Percentiles rank a stretch among this genome's conserved stretches.
Evolutionary conservation across 2,888 invertebrate species (phyloP).

Genomic region (Andrena flavipes): DNA sequence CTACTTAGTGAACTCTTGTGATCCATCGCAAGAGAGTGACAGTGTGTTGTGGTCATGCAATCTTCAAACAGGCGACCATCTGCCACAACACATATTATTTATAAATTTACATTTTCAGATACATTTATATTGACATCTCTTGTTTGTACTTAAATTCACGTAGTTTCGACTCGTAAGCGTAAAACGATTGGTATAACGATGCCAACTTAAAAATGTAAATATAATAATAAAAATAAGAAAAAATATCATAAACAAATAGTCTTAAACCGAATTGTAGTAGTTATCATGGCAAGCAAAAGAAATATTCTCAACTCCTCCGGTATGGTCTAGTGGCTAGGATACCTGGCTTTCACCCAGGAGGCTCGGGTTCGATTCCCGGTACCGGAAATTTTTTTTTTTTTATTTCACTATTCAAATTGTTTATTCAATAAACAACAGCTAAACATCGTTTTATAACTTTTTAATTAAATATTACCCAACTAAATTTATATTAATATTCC

Average conservation of each 20-base stretch:
- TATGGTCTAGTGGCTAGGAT: conserved; percentile 89
- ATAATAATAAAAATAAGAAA: neutral
- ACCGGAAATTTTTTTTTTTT: conserved; percentile 84
- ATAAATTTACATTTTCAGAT: neutral
- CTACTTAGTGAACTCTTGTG: too few species aligned
- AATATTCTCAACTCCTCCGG: conserved; percentile 80
- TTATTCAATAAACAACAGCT: neutral
- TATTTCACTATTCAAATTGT: neutral
- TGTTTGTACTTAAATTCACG: too few species aligned
- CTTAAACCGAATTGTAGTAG: neutral
- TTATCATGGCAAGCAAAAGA: neutral
- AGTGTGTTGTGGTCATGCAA: too few species aligned
- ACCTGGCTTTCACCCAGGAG: conserved; percentile 88
- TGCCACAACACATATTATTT: too few species aligned
- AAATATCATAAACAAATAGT: neutral
- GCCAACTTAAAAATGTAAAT: too few species aligned
- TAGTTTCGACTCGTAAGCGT: too few species aligned
- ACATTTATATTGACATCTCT: too few species aligned
- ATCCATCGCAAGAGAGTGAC: too few species aligned
- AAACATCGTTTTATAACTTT: too few species aligned
- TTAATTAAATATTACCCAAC: neutral
- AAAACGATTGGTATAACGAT: too few species aligned
- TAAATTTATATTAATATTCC: neutral
- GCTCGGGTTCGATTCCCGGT: conserved; percentile 89
- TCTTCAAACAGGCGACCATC: too few species aligned